Base-by-base conservation (phyloP, 2,888 invertebrate genomes). In the Scaptomyza reducta region DNA sequence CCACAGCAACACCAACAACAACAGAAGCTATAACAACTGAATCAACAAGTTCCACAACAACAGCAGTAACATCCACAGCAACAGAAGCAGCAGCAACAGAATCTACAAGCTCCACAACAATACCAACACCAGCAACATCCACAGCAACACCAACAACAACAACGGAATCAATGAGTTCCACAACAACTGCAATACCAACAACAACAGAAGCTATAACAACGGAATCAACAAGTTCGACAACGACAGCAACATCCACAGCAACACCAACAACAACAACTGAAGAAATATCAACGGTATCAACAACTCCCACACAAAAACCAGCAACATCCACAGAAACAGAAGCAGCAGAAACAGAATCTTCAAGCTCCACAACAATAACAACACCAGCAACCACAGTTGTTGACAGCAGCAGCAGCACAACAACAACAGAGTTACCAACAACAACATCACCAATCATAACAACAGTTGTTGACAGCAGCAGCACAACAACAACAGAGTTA, bases 251-350 rank as follows among this genome's bases (percentile, higher is more conserved):
- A 10, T 35, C 45, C 14, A 40, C 38, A 10, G 16, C 55, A n/a
- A 35, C 56, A n/a, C 3, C 47, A 11, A 10, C n/a, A 14, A 1
- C 51, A 25, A 25, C 22, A 1, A 22, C 46, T 10, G 42, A 62
- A 22, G 6, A 56, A 6, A 22, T 3, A 22, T 22, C 22, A 3
- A 22, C 22, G n/a, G n/a, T n/a, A n/a, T n/a, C n/a, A 22, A 22
- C 22, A 22, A 1, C 22, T 2, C 22, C 22, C 1, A 22, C 22
- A 22, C 1, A 14, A 11, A 1, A 46, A 47, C n/a, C 61, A n/a
- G 4, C 47, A 35, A 14, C 55, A 29, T 13, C 55, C 16, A 33
- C 75, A 7, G 59, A 80, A 51, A 62, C 79, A 31, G 40, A 41
- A 45, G 6, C 51, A 25, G 13, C 51, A 16, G 16, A 14, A 1